These are phyloP conservation scores for Helostoma temminkii DNA, from an alignment of 2,797 vertebrate genomes.

Conservation along the genomic window DNA sequence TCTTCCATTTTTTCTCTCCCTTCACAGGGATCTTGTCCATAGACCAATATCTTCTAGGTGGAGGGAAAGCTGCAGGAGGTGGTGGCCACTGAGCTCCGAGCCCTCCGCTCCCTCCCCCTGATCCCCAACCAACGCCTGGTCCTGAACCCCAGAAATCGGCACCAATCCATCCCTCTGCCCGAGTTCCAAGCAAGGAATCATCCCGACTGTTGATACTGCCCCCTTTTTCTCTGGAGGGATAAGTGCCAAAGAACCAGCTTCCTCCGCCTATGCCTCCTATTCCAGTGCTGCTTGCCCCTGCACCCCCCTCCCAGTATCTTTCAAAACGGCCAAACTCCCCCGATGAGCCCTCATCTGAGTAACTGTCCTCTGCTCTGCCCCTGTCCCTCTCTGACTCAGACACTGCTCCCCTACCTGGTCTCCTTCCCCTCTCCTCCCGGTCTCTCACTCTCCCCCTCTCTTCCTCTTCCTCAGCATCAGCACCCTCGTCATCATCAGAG, in stretches of 20 bases:
- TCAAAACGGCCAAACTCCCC: slow-evolving; percentile 87
- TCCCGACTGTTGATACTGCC: slow-evolving; percentile 87
- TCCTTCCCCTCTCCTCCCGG: slow-evolving; percentile 69
- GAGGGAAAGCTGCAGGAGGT: slow-evolving; percentile 82
- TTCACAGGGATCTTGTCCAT: slow-evolving; percentile 91
- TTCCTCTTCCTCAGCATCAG: slow-evolving; percentile 74
- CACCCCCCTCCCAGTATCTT: slow-evolving; percentile 85
- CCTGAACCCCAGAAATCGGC: slow-evolving; percentile 85
- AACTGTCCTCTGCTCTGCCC: slow-evolving; percentile 77
- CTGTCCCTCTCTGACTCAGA: slow-evolving; percentile 85
- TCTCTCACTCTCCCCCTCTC: slow-evolving; percentile 67
- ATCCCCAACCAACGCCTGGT: slow-evolving; percentile 83
- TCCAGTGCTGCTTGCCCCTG: slow-evolving; percentile 68
- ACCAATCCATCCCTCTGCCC: slow-evolving; percentile 83
- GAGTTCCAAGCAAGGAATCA: slow-evolving; percentile 82
- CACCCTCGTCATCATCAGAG: slow-evolving; percentile 80
- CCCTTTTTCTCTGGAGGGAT: slow-evolving; percentile 86
- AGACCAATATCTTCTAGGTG: slow-evolving; percentile 91
- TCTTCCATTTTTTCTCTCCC: slow-evolving; percentile 83
- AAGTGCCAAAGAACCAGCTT: slow-evolving; percentile 88
- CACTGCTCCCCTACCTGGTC: slow-evolving; percentile 77
- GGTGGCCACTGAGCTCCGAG: slow-evolving; percentile 81
- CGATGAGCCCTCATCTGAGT: slow-evolving; percentile 83
- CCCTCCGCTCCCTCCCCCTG: slow-evolving; percentile 85
- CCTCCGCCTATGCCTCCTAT: slow-evolving; percentile 86